A percentile compares a stretch with the other conserved stretches of the same genome.
phyloP scores from a whole-genome alignment of 2,888 invertebrate genomes.

The Antitype chi region DNA sequence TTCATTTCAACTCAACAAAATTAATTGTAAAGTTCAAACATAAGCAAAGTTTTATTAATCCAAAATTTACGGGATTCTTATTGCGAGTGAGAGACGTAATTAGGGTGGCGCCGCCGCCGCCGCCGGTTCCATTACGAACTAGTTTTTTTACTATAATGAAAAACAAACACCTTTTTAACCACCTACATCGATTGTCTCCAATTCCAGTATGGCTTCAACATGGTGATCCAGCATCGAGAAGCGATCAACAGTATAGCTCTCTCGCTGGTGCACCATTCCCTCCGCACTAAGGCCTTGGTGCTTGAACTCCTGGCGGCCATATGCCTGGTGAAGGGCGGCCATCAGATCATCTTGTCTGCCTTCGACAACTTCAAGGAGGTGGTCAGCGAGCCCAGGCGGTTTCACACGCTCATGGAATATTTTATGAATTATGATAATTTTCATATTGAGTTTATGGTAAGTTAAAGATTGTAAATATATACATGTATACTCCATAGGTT shows the following conservation, averaged over 20 bases:
- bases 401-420: constrained; percentile 99
- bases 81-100: no score
- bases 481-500: no score
- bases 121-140: no score
- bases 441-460: constrained; percentile 99
- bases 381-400: constrained; percentile 96
- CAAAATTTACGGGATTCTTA: no score
- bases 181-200: neutral
- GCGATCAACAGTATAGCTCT: constrained; percentile 99
- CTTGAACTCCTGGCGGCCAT: constrained; percentile 99
- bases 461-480: constrained; percentile 62
- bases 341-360: constrained; percentile 98
- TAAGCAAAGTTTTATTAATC: no score
- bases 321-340: constrained; percentile 99
- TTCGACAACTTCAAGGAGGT: constrained; percentile 99
- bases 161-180: no score
- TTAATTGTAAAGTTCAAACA: no score
- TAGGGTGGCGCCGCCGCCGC: no score
- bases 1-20: no score
- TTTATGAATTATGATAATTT: constrained; percentile 99
- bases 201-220: constrained; percentile 98
- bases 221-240: constrained; percentile 99
- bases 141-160: no score
- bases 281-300: constrained; percentile 99
- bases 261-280: constrained; percentile 98